These are phyloP conservation scores for Notothenia rossii DNA, from an alignment of 2,113 vertebrate species.

Conservation along the genomic window DNA sequence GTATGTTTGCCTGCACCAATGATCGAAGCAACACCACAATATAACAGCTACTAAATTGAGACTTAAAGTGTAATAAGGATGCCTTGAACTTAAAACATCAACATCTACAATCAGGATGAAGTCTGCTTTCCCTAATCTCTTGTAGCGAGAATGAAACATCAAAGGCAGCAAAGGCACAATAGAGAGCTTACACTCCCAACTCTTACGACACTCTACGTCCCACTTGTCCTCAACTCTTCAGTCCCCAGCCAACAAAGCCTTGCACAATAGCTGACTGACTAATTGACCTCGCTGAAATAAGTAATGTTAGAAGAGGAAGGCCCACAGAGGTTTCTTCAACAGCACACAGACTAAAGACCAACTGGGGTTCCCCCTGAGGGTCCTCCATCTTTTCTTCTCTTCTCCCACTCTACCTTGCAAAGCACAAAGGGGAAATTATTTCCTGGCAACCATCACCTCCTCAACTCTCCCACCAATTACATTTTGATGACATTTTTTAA, in stretches of 20 bases:
- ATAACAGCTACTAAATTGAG: conserved; percentile 6
- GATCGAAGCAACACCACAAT: conserved; percentile 3
- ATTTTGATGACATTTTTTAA: conserved; percentile 67
- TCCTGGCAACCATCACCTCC: conserved; percentile 49
- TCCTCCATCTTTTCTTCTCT: conserved; percentile 66
- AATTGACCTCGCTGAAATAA: conserved; percentile 76
- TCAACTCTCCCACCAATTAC: conserved; percentile 59
- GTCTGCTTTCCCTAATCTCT: conserved; percentile 16
- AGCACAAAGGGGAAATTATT: conserved; percentile 64
- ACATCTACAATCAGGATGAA: neutral
- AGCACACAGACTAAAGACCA: conserved; percentile 52
- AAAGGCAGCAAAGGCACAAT: conserved; percentile 43
- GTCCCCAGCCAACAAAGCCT: conserved; percentile 11
- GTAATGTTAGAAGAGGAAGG: conserved; percentile 37
- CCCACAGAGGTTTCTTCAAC: conserved; percentile 52
- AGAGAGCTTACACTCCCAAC: conserved; percentile 23
- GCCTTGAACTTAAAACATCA: conserved; percentile 11
- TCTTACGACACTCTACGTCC: conserved; percentile 33
- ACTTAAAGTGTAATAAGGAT: neutral
- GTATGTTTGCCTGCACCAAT: conserved; percentile 23
- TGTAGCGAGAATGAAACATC: conserved; percentile 23
- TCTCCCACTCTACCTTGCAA: conserved; percentile 42
- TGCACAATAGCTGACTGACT: conserved; percentile 69
- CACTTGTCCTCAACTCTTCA: conserved; percentile 31
- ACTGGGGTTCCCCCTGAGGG: conserved; percentile 50